Conservation (phyloP, 2,113 vertebrate species). For the Aldabrachelys gigantea region DNA sequence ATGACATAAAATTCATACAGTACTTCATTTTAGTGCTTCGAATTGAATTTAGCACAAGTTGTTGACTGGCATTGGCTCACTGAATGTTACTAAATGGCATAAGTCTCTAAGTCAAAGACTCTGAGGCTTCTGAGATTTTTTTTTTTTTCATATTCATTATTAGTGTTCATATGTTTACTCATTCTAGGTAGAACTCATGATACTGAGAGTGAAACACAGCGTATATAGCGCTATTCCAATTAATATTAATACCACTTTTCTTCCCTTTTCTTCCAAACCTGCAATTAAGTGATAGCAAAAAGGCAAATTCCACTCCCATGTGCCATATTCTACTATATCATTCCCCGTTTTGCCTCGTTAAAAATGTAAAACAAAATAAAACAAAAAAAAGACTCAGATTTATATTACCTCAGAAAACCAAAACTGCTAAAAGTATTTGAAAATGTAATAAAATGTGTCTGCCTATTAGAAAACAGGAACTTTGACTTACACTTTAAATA, state of each 20-base stretch:
- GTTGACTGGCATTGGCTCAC: not conserved
- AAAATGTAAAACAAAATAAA: not conserved
- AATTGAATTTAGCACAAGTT: not conserved
- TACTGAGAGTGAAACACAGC: too few species aligned
- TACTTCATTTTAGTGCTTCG: not conserved
- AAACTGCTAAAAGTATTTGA: not conserved
- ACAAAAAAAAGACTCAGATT: not conserved
- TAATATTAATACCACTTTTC: not conserved
- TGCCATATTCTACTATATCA: fast-evolving
- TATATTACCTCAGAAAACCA: not conserved
- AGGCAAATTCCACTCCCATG: not conserved
- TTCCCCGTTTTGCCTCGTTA: not conserved
- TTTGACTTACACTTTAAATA: not conserved
- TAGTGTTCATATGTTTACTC: not conserved
- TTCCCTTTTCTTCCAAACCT: not conserved
- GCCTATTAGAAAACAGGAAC: not conserved
- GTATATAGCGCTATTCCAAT: not conserved
- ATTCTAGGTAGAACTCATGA: not conserved
- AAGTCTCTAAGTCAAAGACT: not conserved
- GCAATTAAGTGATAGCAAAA: not conserved
- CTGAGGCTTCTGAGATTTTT: not conserved
- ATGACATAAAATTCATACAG: not conserved
- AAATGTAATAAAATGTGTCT: not conserved
- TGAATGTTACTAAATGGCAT: not conserved
- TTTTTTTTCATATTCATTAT: not conserved